Percentiles rank a stretch among this genome's conserved stretches.
Evolutionary conservation across 2,888 invertebrate species (phyloP).

Genomic region (Alviniconcha strummeri): DNA sequence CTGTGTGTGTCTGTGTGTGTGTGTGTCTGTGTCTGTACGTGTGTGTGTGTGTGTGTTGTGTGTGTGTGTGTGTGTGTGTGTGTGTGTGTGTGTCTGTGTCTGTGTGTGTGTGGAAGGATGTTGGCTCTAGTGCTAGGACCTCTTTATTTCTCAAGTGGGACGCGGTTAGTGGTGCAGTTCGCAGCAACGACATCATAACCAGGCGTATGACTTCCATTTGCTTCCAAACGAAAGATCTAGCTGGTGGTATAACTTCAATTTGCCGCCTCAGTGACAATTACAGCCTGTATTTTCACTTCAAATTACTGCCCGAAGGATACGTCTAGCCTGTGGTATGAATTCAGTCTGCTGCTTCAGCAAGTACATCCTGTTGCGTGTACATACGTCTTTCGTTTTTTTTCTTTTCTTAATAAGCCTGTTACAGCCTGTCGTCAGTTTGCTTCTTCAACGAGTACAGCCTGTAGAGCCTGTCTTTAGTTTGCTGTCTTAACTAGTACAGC

Average conservation of each 20-base stretch:
- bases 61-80: conserved; percentile 5
- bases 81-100: neutral
- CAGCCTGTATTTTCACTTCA: neutral
- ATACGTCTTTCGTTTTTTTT: no score
- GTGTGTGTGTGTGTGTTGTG: neutral
- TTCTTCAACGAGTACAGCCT: no score
- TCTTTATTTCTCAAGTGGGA: neutral
- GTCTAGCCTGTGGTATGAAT: no score
- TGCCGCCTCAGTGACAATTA: neutral
- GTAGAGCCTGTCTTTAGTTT: no score
- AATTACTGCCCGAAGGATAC: no score
- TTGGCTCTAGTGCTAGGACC: neutral
- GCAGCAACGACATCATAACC: neutral
- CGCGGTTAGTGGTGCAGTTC: neutral
- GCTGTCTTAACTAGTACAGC: no score
- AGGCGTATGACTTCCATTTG: neutral
- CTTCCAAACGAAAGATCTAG: neutral
- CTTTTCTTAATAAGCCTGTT: no score
- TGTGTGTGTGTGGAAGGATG: neutral
- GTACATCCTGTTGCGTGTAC: no score
- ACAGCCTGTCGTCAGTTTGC: no score
- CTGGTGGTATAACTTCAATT: neutral
- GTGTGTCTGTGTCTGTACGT: neutral
- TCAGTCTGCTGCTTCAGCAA: no score
- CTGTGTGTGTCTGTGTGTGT: conserved; percentile 10